Evolutionary conservation across 2,113 vertebrate genomes (phyloP).

Genomic region (Phycodurus eques): DNA sequence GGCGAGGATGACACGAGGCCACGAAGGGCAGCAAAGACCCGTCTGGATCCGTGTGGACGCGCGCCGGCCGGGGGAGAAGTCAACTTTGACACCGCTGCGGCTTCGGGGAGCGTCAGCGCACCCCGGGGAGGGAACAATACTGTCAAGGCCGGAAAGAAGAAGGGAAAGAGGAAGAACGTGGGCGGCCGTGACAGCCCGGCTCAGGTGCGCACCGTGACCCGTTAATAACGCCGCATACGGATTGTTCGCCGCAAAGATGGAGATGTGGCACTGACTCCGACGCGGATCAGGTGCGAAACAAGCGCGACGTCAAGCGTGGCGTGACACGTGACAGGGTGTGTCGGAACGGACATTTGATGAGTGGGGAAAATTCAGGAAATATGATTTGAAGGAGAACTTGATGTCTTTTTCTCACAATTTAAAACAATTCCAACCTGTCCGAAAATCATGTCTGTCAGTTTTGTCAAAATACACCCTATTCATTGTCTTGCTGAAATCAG

Average conservation of each 20-base stretch:
- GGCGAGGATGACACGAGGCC: not conserved
- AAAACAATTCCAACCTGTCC: not conserved
- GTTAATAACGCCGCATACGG: slow-evolving; percentile 38
- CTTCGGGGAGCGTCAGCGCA: slow-evolving; percentile 42
- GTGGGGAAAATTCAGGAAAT: not conserved
- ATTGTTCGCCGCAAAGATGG: slow-evolving; percentile 14
- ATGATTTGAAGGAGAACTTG: not conserved
- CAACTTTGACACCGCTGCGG: slow-evolving; percentile 40
- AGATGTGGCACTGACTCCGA: not conserved
- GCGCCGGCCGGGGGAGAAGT: slow-evolving; percentile 20
- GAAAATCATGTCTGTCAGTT: no score
- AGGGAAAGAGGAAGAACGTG: not conserved
- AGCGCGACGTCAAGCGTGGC: not conserved
- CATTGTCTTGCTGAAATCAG: no score
- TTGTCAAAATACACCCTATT: no score
- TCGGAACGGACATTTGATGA: not conserved
- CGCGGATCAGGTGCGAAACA: slow-evolving; percentile 4
- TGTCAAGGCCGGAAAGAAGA: not conserved
- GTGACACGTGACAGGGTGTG: not conserved
- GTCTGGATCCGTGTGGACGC: slow-evolving; percentile 51
- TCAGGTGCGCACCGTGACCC: slow-evolving; percentile 57
- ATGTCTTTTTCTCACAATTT: no score
- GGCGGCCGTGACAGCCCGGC: slow-evolving; percentile 33
- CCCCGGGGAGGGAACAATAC: not conserved
- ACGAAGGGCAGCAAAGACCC: slow-evolving; percentile 16